Evolutionary conservation across 1,140 invertebrate species (phyloP).

Genomic region (Coptotermes formosanus): DNA sequence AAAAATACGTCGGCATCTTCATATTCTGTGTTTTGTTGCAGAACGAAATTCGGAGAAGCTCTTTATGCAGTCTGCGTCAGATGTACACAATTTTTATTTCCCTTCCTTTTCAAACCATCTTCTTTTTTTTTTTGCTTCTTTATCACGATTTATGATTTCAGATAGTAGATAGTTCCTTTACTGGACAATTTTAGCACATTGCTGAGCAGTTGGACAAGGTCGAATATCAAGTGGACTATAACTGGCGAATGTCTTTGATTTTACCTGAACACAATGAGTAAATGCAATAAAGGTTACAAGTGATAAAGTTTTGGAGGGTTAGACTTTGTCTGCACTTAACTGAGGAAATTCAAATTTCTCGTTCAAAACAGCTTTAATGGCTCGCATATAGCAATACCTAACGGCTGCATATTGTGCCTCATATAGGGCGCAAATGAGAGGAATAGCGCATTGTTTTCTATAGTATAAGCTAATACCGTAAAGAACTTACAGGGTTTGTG

Average conservation of each 20-base stretch:
- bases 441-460: slow-evolving; percentile 39
- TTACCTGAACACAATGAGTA: neutral
- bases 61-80: too few species aligned
- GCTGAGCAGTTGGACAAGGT: neutral
- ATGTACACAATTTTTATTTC: slow-evolving; percentile 5
- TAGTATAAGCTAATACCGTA: slow-evolving; percentile 38
- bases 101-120: neutral
- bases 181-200: neutral
- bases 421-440: slow-evolving; percentile 51
- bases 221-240: slow-evolving; percentile 20
- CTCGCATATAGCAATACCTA: slow-evolving; percentile 49
- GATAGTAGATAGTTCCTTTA: neutral
- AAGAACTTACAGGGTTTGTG: slow-evolving; percentile 39
- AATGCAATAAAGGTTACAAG: neutral
- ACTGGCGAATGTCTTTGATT: neutral
- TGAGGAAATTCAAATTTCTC: slow-evolving; percentile 39
- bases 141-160: slow-evolving; percentile 1
- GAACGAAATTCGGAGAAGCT: too few species aligned
- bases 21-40: neutral
- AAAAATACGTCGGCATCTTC: slow-evolving; percentile 27
- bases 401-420: slow-evolving; percentile 50
- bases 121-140: neutral
- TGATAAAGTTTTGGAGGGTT: neutral
- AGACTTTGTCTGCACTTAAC: slow-evolving; percentile 31
- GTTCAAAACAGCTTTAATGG: slow-evolving; percentile 46